phyloP scores from a whole-genome alignment of 2,113 vertebrate genomes.

The Phrynocephalus versicolor region DNA sequence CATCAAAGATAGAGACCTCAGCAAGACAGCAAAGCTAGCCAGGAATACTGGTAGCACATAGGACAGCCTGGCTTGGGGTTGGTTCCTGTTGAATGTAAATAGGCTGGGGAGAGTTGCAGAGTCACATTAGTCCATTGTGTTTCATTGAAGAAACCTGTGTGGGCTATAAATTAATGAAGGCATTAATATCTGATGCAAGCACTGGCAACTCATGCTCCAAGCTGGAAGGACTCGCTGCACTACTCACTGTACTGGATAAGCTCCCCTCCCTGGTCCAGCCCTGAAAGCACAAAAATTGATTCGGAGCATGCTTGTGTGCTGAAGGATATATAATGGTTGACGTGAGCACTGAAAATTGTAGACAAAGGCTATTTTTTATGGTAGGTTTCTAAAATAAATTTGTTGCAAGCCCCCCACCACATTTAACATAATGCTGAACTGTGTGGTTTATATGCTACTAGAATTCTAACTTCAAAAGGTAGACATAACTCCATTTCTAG shows the following conservation, averaged over 20 bases:
- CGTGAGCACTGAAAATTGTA: neutral
- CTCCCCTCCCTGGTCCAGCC: neutral
- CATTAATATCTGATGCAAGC: neutral
- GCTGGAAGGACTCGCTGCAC: too few relatives aligned
- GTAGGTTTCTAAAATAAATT: neutral
- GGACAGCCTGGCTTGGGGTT: neutral
- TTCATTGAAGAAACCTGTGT: neutral
- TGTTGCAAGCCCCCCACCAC: neutral
- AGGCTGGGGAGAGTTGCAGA: too few relatives aligned
- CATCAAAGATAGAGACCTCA: neutral
- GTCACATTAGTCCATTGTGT: neutral
- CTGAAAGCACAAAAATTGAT: neutral
- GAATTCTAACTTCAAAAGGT: conserved; percentile 17
- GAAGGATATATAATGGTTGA: neutral
- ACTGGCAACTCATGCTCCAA: too few relatives aligned
- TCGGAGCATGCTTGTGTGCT: neutral
- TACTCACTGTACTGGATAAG: too few relatives aligned
- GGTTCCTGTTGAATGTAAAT: neutral
- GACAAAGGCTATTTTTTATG: neutral
- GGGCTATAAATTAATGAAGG: neutral
- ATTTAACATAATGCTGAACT: neutral
- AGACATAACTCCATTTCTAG: conserved; percentile 19
- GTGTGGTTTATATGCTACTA: neutral
- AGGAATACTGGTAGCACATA: neutral
- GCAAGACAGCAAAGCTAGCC: neutral